Percentiles rank a stretch among this genome's conserved stretches.
Conservation (phyloP, 2,888 invertebrate species). For the Drosophila paranaensis region DNA sequence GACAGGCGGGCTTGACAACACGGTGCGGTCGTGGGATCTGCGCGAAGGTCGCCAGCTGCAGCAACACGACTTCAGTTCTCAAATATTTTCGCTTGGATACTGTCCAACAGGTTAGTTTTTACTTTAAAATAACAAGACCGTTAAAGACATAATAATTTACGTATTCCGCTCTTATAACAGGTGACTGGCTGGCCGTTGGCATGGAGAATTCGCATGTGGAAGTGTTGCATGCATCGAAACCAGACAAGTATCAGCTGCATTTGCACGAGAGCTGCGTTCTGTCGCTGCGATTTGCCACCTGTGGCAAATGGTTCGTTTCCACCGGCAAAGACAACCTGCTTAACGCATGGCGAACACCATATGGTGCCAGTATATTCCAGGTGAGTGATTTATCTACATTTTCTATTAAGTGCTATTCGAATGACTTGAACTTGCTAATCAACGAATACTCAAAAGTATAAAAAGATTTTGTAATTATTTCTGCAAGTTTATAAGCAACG, state of each 20-base stretch:
- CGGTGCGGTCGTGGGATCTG: constrained; percentile 98
- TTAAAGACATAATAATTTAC: neutral
- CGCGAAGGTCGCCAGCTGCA: constrained; percentile 96
- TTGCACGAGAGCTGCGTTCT: constrained; percentile 98
- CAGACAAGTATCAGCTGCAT: constrained; percentile 97
- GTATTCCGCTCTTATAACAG: constrained; percentile 74
- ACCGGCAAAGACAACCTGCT: constrained; percentile 99
- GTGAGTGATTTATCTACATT: constrained; percentile 85
- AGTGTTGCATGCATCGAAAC: constrained; percentile 94
- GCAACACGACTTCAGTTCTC: constrained; percentile 97
- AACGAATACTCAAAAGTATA: no score
- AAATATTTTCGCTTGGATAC: constrained; percentile 94
- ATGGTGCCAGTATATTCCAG: constrained; percentile 99
- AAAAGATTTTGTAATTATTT: no score
- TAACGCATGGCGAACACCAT: constrained; percentile 99
- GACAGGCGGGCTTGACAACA: constrained; percentile 98
- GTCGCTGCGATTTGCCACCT: constrained; percentile 96
- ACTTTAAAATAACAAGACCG: no score
- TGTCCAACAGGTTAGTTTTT: constrained; percentile 91
- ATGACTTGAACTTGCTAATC: no score
- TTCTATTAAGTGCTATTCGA: no score
- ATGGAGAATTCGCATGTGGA: constrained; percentile 99
- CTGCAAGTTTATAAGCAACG: no score
- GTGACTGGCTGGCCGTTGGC: constrained; percentile 98
- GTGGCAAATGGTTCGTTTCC: constrained; percentile 99